Evolutionary conservation across 64 coral and sea anemone species (phyloP).

Genomic region (Montipora efflorescens): DNA sequence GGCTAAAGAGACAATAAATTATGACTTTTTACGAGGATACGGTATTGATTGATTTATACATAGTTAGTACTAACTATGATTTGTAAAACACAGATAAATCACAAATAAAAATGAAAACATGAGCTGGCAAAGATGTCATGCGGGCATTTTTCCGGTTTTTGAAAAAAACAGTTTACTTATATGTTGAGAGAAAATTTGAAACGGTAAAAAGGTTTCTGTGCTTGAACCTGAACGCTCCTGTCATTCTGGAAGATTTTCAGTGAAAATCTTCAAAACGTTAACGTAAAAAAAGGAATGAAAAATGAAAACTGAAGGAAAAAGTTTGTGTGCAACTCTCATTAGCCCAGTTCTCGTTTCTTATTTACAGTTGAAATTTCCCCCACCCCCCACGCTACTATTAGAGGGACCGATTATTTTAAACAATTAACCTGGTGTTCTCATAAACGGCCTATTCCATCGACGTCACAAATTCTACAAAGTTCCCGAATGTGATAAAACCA

Average conservation of each 20-base stretch:
- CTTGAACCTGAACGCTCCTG: neutral
- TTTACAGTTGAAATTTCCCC: neutral
- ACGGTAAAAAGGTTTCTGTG: neutral
- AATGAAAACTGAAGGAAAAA: neutral
- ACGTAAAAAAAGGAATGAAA: neutral
- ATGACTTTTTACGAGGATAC: neutral
- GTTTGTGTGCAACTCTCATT: neutral
- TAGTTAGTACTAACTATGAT: neutral
- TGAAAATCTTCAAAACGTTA: neutral
- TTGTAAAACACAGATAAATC: neutral
- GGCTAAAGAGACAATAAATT: conserved; percentile 10
- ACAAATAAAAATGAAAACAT: neutral
- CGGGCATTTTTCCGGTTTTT: neutral
- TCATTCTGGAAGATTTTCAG: too few species aligned
- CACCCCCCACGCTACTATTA: too few species aligned
- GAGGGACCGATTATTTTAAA: too few species aligned
- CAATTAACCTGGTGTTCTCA: too few species aligned
- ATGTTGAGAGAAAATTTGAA: neutral
- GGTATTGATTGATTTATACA: neutral
- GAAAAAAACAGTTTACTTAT: neutral
- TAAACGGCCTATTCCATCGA: too few species aligned
- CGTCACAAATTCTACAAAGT: too few species aligned
- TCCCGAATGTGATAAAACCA: too few species aligned
- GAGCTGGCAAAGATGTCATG: neutral
- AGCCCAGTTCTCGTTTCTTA: neutral